These are phyloP conservation scores for Microtus montanus DNA, from an alignment of 2,113 vertebrate genomes.

Conservation along the genomic window DNA sequence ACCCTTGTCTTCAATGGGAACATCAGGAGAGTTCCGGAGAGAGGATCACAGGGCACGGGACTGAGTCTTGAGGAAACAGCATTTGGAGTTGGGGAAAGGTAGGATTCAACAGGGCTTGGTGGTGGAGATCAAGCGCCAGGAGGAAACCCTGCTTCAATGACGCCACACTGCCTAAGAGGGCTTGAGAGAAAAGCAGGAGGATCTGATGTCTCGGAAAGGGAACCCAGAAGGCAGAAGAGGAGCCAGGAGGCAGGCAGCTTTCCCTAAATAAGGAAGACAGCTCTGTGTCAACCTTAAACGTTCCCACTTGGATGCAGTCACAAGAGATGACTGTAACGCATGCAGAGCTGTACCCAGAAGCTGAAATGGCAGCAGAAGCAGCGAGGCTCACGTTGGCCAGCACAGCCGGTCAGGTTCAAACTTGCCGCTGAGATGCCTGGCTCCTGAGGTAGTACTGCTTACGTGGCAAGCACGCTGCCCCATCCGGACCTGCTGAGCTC, in stretches of 20 bases:
- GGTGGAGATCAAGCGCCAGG: not conserved
- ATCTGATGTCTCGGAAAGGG: not conserved
- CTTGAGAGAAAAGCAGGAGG: not conserved
- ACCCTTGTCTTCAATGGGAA: not conserved
- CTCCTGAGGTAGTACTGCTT: constrained; percentile 52
- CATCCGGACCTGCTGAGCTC: constrained; percentile 32
- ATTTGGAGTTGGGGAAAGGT: not conserved
- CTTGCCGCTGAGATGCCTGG: constrained; percentile 65
- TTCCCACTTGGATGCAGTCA: not conserved
- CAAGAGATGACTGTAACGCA: not conserved
- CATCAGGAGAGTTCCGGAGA: not conserved
- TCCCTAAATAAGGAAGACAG: constrained; percentile 28
- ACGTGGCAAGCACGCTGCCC: constrained; percentile 33
- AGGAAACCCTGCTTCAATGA: not conserved
- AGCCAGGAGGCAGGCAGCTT: not conserved
- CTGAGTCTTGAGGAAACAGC: no score
- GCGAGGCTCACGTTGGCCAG: not conserved
- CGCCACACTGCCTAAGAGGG: not conserved
- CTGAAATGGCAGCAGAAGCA: constrained; percentile 14
- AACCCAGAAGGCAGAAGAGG: not conserved
- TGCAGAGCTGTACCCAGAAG: not conserved
- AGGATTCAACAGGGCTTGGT: not conserved
- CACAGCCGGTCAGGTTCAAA: constrained; percentile 66
- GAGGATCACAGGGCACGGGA: not conserved
- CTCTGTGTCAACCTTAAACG: not conserved